These are phyloP conservation scores for Parotocinclus haroldoi DNA, from an alignment of 2,797 vertebrate species.

Conservation along the genomic window DNA sequence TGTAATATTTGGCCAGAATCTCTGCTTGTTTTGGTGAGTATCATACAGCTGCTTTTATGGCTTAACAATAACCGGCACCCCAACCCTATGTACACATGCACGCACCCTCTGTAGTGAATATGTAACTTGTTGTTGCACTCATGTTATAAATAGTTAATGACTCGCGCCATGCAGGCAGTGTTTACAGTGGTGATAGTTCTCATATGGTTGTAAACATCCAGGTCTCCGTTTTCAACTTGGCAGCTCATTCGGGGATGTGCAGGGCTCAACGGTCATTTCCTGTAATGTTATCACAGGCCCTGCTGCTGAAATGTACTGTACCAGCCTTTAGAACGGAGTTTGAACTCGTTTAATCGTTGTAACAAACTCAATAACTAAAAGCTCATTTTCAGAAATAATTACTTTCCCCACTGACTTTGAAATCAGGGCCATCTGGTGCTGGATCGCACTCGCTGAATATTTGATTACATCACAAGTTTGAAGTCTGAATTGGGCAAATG, in stretches of 20 bases:
- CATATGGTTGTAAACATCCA: slow-evolving; percentile 51
- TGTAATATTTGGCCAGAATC: not conserved
- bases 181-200: slow-evolving; percentile 55
- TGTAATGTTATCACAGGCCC: slow-evolving; percentile 35
- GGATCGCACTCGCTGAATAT: slow-evolving; percentile 17
- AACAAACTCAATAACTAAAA: slow-evolving; percentile 30
- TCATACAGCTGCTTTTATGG: not conserved
- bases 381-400: slow-evolving; percentile 33
- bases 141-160: slow-evolving; percentile 54
- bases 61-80: slow-evolving; percentile 8
- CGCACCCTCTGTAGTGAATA: slow-evolving; percentile 30
- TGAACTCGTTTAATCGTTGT: slow-evolving; percentile 20
- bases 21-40: not conserved
- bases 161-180: slow-evolving; percentile 50
- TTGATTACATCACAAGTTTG: slow-evolving; percentile 8
- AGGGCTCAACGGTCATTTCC: slow-evolving; percentile 37
- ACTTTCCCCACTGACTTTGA: slow-evolving; percentile 26
- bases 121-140: slow-evolving; percentile 37
- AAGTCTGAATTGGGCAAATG: slow-evolving; percentile 13
- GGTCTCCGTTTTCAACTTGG: slow-evolving; percentile 51
- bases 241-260: slow-evolving; percentile 27
- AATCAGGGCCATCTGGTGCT: slow-evolving; percentile 27
- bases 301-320: slow-evolving; percentile 19
- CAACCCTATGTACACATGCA: slow-evolving; percentile 13
- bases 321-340: slow-evolving; percentile 15